phyloP scores from a whole-genome alignment of 2,797 vertebrate species.

The Karalla daura region DNA sequence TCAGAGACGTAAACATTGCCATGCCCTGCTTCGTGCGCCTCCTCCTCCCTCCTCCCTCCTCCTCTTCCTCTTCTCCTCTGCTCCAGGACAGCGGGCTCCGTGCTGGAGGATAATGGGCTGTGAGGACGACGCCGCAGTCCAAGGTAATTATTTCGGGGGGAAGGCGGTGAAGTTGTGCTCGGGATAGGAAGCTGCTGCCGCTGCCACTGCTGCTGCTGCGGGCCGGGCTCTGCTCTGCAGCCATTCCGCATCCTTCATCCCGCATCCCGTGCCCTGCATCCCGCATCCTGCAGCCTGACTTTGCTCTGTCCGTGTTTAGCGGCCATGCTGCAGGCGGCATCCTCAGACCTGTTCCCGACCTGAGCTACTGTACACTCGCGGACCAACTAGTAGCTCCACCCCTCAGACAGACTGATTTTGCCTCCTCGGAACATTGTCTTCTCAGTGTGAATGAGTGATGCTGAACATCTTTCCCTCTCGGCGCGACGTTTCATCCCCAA shows the following conservation, averaged over 20 bases:
- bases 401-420: background rate
- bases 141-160: constrained; percentile 21
- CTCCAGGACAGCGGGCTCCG: constrained; percentile 16
- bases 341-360: constrained; percentile 64
- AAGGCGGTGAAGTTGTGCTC: constrained; percentile 62
- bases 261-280: too few relatives aligned
- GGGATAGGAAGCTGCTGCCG: constrained; percentile 72
- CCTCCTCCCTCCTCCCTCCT: background rate
- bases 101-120: background rate
- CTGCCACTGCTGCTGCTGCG: too few relatives aligned
- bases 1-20: constrained; percentile 74
- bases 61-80: constrained; percentile 10
- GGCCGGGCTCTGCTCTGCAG: constrained; percentile 11
- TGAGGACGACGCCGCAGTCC: background rate
- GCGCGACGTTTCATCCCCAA: background rate
- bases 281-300: too few relatives aligned
- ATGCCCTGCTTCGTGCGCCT: constrained; percentile 65
- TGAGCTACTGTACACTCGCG: constrained; percentile 36
- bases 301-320: constrained; percentile 51
- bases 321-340: constrained; percentile 77
- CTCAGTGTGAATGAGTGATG: background rate
- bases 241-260: constrained; percentile 24
- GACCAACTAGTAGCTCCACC: background rate
- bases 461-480: constrained; percentile 14
- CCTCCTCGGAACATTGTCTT: background rate